Base-by-base conservation (phyloP, 2,113 vertebrate genomes). In the Leucosticte australis region DNA sequence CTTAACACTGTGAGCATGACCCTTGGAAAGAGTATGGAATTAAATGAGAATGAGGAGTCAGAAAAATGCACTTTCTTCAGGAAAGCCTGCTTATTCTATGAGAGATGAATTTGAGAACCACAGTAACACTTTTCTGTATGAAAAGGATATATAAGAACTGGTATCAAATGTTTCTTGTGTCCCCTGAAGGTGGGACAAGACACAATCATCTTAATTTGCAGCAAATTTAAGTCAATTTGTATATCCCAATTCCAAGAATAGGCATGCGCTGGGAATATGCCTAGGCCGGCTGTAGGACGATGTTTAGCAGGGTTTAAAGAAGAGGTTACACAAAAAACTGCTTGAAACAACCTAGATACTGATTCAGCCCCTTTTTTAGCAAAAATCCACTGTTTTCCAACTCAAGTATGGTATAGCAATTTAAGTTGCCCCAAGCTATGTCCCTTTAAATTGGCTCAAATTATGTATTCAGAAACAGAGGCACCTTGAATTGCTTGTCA, bases 181-280 rank as follows among this genome's bases (percentile, higher is more conserved):
- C 56, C 73, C 39, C 69, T 94, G 83, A 84, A 95, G 89, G 62
- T 75, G 86, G 83, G 70, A 83, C 60, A 83, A 92, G 91, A 75
- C 37, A 81, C 87, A 94, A 89, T 30, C 83, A 71, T 69, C n/a
- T 94, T 89, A 67, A 90, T 84, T 94, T 92, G 60, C 44, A 91
- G 83, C 65, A 96, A 83, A 91, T 89, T 68, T 28, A 90, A 96
- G 85, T 89, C 62, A 81, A n/a, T 92, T 95, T 94, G 44, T 84
- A 82, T 90, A 92, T 92, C 83, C 76, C 90, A 69, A 92, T 93
- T 90, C 92, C 79, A 88, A 81, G 92, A 96, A 93, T 90, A 93
- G 59, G 50, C 24, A 70, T 83, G 83, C 52, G 81, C 89, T 96
- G 91, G 87, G 87, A 94, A 94, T 94, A 93, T 41, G 47, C 64